These are phyloP conservation scores for Notarius quadriscutis DNA, from an alignment of 2,113 vertebrate genomes.

Conservation along the genomic window DNA sequence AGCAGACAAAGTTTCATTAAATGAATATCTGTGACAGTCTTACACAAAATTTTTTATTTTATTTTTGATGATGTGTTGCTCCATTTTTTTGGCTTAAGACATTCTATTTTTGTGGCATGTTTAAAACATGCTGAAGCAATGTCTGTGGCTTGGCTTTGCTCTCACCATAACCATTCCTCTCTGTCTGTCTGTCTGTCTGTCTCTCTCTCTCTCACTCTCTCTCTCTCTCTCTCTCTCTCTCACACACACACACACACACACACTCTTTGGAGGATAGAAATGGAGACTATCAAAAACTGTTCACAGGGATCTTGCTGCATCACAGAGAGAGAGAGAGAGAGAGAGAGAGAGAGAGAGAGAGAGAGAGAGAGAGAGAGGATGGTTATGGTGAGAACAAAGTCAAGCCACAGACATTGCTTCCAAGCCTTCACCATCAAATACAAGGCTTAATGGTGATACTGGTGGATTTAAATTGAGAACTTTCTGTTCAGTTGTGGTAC, in stretches of 20 bases:
- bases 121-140: conserved; percentile 36
- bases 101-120: not conserved
- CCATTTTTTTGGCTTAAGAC: not conserved
- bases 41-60: not conserved
- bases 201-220: not conserved
- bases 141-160: conserved; percentile 64
- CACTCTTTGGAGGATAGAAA: conserved; percentile 57
- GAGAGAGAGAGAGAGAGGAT: conserved; percentile 56
- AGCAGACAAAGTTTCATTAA: not conserved
- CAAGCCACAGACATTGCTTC: conserved; percentile 65
- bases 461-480: conserved; percentile 57
- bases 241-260: conserved; percentile 18
- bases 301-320: conserved; percentile 64
- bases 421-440: conserved; percentile 63
- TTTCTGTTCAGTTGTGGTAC: conserved; percentile 29
- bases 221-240: not conserved
- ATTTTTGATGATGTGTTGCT: not conserved
- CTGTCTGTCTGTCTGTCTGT: not conserved
- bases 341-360: conserved; percentile 56
- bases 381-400: conserved; percentile 48
- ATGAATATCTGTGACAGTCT: not conserved
- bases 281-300: conserved; percentile 35
- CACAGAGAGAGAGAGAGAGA: conserved; percentile 51
- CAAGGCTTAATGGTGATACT: conserved; percentile 57
- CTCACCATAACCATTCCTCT: conserved; percentile 1